phyloP scores from a whole-genome alignment of 2,113 vertebrate species.

The Ahaetulla prasina region DNA sequence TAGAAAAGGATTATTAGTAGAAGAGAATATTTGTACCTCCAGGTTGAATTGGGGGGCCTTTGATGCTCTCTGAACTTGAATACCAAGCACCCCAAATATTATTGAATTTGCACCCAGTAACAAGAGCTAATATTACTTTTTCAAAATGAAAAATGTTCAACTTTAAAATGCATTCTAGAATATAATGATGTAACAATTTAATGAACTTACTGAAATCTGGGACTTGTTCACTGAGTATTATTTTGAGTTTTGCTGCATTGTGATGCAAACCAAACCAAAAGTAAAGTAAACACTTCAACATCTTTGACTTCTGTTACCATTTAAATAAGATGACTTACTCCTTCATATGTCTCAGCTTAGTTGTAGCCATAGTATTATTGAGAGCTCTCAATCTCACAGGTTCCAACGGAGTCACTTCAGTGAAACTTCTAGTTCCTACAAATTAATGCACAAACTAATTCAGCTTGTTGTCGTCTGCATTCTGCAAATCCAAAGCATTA shows the following conservation, averaged over 20 bases:
- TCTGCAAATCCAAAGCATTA: conserved; percentile 18
- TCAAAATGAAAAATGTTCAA: background rate
- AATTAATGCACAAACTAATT: conserved; percentile 64
- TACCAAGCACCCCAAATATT: background rate
- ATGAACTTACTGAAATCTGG: background rate
- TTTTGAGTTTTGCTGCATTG: background rate
- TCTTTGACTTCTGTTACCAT: background rate
- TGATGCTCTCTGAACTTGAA: no score
- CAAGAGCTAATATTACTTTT: background rate
- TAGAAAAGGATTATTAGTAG: background rate
- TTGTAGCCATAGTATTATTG: conserved; percentile 61
- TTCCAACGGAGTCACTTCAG: conserved; percentile 32
- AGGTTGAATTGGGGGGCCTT: no score
- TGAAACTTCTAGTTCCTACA: conserved; percentile 63
- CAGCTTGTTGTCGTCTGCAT: conserved; percentile 38
- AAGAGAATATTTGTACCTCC: no score
- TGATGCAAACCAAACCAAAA: background rate
- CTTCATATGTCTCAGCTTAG: conserved; percentile 65
- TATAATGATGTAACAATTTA: background rate
- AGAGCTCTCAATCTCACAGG: conserved; percentile 46
- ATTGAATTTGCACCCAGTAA: background rate
- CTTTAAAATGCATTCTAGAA: accelerated
- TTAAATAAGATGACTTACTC: conserved; percentile 65
- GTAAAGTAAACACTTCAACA: background rate
- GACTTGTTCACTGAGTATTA: background rate